A percentile compares a stretch with the other conserved stretches of the same genome.
phyloP scores from a whole-genome alignment of 2,888 invertebrate species.

The Spisula subtruncata region DNA sequence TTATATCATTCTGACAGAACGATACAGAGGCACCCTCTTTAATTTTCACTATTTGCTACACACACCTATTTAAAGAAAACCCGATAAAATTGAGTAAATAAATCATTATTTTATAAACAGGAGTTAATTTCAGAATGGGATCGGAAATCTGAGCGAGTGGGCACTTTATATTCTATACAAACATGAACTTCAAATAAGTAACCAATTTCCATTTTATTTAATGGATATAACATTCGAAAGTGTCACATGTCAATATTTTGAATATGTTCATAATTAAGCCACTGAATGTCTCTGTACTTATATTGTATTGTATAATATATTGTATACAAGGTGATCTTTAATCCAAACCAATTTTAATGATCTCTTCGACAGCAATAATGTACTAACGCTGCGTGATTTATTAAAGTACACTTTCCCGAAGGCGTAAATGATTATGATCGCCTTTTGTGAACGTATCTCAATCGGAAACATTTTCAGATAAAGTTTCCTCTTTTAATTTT shows the following conservation, averaged over 20 bases:
- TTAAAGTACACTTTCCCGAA: neutral
- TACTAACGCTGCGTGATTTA: neutral
- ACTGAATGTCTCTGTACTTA: neutral
- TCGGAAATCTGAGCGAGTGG: neutral
- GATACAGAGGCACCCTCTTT: no score
- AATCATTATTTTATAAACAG: slow-evolving; percentile 1
- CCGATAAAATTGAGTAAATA: neutral
- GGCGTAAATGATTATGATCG: no score
- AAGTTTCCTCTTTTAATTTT: neutral
- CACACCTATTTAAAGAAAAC: neutral
- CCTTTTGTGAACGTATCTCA: no score
- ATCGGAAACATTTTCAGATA: neutral
- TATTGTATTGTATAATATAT: neutral
- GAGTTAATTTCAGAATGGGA: neutral
- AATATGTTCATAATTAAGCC: neutral
- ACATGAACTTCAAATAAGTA: neutral
- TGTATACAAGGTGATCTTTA: neutral
- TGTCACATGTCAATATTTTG: slow-evolving; percentile 7
- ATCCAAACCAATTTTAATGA: neutral
- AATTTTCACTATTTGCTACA: neutral
- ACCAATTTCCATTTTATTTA: neutral
- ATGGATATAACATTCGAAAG: neutral
- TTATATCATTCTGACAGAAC: no score
- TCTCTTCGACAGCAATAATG: neutral
- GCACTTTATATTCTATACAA: neutral